Evolutionary conservation across 2,113 vertebrate genomes (phyloP).

Genomic region (Phyllostomus hastatus): DNA sequence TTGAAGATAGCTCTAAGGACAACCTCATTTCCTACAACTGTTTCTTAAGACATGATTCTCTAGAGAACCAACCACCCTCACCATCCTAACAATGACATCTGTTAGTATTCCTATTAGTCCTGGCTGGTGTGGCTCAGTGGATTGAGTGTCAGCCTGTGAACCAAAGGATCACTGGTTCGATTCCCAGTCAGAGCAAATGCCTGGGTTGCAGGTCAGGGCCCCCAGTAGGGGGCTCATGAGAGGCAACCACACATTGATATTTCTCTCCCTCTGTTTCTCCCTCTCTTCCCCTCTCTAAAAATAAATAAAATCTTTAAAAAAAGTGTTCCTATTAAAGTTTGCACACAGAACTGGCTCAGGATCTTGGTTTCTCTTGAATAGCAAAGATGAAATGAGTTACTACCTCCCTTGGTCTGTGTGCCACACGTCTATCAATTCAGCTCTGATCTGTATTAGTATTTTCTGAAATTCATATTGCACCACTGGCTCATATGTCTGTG

Average conservation of each 20-base stretch:
- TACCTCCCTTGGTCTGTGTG: not conserved
- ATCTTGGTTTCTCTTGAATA: not conserved
- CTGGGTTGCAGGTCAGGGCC: too few species aligned
- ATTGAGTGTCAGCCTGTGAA: too few species aligned
- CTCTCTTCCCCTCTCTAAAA: too few species aligned
- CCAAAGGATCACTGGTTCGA: too few species aligned
- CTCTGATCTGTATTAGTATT: not conserved
- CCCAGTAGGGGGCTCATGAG: too few species aligned
- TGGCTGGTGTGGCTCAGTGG: too few species aligned
- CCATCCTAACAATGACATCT: not conserved
- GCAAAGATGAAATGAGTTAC: not conserved
- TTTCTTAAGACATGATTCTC: not conserved
- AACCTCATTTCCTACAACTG: not conserved
- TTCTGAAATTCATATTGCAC: not conserved
- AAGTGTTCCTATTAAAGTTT: not conserved
- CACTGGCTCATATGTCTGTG: not conserved
- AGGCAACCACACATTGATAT: too few species aligned
- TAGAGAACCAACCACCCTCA: not conserved
- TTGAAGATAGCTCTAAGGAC: not conserved
- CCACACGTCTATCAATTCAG: not conserved
- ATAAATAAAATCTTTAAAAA: too few species aligned
- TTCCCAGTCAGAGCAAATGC: too few species aligned
- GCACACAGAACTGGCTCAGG: not conserved
- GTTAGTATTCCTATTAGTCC: not conserved
- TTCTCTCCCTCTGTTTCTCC: too few species aligned